Conservation (phyloP, 1,140 invertebrate species). For the Orius insidiosus region DNA sequence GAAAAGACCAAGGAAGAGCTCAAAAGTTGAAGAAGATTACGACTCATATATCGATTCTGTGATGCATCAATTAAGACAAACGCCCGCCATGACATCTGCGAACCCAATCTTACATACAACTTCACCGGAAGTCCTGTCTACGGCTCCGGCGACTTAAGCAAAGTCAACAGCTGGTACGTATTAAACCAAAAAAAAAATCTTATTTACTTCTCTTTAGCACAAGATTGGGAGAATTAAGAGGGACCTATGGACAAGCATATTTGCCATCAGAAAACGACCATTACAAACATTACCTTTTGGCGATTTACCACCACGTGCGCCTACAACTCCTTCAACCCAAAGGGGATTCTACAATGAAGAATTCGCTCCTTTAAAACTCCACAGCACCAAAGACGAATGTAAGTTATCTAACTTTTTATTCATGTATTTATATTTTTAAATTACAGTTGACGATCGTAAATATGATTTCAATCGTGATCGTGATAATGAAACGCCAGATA, state of each 20-base stretch:
- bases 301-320: conserved; percentile 48
- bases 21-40: conserved; percentile 77
- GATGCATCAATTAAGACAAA: conserved; percentile 61
- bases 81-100: conserved; percentile 74
- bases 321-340: conserved; percentile 55
- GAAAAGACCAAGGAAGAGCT: conserved; percentile 63
- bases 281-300: conserved; percentile 72
- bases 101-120: conserved; percentile 69
- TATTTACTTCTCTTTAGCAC: conserved; percentile 35
- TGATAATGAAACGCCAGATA: conserved; percentile 71
- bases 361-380: conserved; percentile 62
- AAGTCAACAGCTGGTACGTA: conserved; percentile 43
- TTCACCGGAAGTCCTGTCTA: conserved; percentile 63
- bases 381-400: conserved; percentile 31
- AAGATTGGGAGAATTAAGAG: conserved; percentile 55
- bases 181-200: background rate
- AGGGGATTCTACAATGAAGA: conserved; percentile 87
- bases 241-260: conserved; percentile 53
- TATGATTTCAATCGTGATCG: conserved; percentile 46
- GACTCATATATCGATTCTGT: conserved; percentile 77
- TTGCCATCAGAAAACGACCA: conserved; percentile 53
- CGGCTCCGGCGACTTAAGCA: conserved; percentile 60
- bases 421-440: too few species aligned
- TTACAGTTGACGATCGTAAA: conserved; percentile 43
- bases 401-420: too few species aligned